A percentile compares a stretch with the other conserved stretches of the same genome.
Evolutionary conservation across 92 coral and sea anemone genomes (phyloP).

Genomic region (Heteractis magnifica): DNA sequence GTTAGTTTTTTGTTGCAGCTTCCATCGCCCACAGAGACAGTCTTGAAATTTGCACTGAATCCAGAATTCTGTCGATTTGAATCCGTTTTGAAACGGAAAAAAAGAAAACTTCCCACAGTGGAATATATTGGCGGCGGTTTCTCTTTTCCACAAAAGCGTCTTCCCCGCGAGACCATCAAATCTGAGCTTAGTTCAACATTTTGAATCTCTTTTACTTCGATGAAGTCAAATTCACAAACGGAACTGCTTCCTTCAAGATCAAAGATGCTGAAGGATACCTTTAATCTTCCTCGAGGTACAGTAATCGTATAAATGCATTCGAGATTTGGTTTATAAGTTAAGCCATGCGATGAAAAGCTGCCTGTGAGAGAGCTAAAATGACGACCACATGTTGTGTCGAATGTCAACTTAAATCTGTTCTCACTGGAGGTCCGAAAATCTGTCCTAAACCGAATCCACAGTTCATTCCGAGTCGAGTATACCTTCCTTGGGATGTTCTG

Average conservation of each 20-base stretch:
- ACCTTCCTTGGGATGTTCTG: conserved; percentile 68
- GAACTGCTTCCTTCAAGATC: conserved; percentile 69
- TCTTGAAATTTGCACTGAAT: conserved; percentile 66
- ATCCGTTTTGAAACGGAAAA: conserved; percentile 74
- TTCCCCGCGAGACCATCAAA: conserved; percentile 34
- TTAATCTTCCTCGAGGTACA: conserved; percentile 85
- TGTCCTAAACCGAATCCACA: conserved; percentile 75
- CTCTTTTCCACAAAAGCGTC: conserved; percentile 79
- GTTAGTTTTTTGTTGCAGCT: conserved; percentile 65
- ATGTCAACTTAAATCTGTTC: conserved; percentile 75
- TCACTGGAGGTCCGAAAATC: conserved; percentile 63
- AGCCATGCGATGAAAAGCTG: conserved; percentile 65
- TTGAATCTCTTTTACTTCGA: conserved; percentile 75
- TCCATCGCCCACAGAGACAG: conserved; percentile 74
- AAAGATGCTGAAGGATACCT: conserved; percentile 74
- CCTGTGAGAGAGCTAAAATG: conserved; percentile 61
- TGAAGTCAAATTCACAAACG: conserved; percentile 66
- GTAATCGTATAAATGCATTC: conserved; percentile 80
- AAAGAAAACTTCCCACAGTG: conserved; percentile 61
- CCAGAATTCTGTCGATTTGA: conserved; percentile 50
- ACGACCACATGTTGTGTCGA: conserved; percentile 79
- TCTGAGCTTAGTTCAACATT: conserved; percentile 55
- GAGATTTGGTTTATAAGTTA: conserved; percentile 56
- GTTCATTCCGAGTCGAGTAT: conserved; percentile 66
- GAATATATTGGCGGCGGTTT: conserved; percentile 77